phyloP scores from a whole-genome alignment of 2,113 vertebrate species.

The Semicossyphus pulcher region DNA sequence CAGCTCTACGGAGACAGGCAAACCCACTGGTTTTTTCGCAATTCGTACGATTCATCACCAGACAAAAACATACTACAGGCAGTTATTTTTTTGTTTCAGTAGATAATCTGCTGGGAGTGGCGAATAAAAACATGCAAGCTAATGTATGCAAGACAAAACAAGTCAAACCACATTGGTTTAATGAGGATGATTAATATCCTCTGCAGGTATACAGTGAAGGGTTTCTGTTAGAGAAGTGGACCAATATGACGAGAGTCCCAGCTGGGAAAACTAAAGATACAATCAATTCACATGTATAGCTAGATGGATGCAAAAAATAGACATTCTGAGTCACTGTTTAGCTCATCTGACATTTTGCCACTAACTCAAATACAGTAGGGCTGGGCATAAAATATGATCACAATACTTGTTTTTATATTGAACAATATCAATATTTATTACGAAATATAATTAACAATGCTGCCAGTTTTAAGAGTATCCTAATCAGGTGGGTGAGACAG shows the following conservation, averaged over 20 bases:
- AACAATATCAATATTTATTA: too few species aligned
- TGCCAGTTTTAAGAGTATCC: neutral
- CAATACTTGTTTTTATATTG: too few species aligned
- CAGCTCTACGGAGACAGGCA: constrained; percentile 8
- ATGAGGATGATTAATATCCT: neutral
- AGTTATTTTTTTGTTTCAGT: neutral
- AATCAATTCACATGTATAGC: constrained; percentile 9
- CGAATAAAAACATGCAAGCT: constrained; percentile 1
- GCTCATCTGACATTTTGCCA: neutral
- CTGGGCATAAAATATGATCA: too few species aligned
- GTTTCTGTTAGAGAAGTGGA: neutral
- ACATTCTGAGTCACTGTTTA: too few species aligned
- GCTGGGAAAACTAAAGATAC: constrained; percentile 26
- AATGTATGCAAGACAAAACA: neutral
- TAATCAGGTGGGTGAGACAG: neutral
- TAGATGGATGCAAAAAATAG: neutral
- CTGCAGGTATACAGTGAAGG: neutral
- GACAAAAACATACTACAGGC: constrained; percentile 6
- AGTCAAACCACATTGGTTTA: neutral
- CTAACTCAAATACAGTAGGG: neutral
- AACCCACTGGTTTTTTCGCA: constrained; percentile 23
- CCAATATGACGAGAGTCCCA: constrained; percentile 26
- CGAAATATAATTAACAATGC: neutral
- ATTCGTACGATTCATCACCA: constrained; percentile 21
- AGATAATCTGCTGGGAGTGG: neutral